Evolutionary conservation across 2,113 vertebrate genomes (phyloP).

Genomic region (Otus sunia): DNA sequence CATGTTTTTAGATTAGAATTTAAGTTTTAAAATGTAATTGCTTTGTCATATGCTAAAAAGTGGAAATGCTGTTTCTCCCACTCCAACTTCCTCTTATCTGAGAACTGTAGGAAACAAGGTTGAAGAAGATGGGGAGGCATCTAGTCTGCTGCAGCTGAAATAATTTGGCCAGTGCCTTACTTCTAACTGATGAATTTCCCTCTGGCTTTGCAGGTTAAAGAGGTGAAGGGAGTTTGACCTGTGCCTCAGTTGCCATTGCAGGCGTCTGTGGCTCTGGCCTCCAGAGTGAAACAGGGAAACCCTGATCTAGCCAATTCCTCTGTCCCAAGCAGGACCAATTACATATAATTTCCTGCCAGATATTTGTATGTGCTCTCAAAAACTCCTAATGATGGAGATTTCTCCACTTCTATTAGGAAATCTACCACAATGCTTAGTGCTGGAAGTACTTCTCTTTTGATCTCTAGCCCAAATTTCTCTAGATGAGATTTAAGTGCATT

Average conservation of each 20-base stretch:
- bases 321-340: not conserved
- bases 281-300: not conserved
- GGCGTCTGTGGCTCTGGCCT: not conserved
- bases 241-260: fast-evolving
- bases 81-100: not conserved
- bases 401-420: not conserved
- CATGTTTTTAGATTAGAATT: not conserved
- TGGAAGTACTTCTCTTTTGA: not conserved
- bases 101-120: not conserved
- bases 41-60: not conserved
- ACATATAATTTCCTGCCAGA: not conserved
- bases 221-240: not conserved
- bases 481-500: not conserved
- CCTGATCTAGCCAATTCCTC: not conserved
- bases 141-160: not conserved
- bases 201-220: not conserved
- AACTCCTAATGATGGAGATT: not conserved
- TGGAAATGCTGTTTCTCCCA: not conserved
- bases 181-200: not conserved
- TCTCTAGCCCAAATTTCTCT: not conserved
- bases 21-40: not conserved
- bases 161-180: not conserved
- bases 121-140: not conserved
- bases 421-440: not conserved
- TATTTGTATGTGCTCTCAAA: not conserved